Percentiles rank a stretch among this genome's conserved stretches.
These are phyloP conservation scores for Diadumene lineata DNA, from an alignment of 92 coral and sea anemone species.

Conservation along the genomic window DNA sequence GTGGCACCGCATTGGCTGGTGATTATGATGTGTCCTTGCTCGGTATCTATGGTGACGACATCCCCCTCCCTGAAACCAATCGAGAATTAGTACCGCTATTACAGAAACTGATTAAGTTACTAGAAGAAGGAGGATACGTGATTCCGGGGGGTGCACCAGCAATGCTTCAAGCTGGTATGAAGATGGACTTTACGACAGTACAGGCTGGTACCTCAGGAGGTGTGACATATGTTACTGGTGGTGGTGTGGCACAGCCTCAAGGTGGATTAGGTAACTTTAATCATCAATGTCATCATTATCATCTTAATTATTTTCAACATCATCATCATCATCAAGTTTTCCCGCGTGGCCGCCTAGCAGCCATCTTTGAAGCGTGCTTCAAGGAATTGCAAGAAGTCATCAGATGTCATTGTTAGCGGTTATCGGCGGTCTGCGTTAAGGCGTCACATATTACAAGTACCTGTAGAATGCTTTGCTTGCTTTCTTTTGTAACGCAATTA, in stretches of 20 bases:
- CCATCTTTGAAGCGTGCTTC: no score
- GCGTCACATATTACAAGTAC: no score
- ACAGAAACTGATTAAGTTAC: slow-evolving; percentile 81
- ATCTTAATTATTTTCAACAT: not conserved
- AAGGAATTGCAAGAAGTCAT: no score
- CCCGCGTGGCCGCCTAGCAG: no score
- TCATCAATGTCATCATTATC: not conserved
- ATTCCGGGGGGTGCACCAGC: slow-evolving; percentile 80
- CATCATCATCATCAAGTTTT: not conserved
- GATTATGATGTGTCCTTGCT: slow-evolving; percentile 74
- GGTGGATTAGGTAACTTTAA: not conserved
- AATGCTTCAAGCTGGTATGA: slow-evolving; percentile 52
- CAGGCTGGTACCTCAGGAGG: not conserved
- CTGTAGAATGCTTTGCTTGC: no score
- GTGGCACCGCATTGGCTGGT: slow-evolving; percentile 83
- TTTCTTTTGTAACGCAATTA: no score
- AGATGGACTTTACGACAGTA: not conserved
- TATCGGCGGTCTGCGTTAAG: no score
- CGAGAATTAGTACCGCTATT: slow-evolving; percentile 90
- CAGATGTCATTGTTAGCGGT: no score
- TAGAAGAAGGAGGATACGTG: slow-evolving; percentile 80
- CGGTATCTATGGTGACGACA: slow-evolving; percentile 93
- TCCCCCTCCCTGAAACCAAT: slow-evolving; percentile 85
- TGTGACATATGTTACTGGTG: not conserved
- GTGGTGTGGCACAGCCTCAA: not conserved